phyloP scores from a whole-genome alignment of 2,113 vertebrate genomes.

The Catharus minimus region DNA sequence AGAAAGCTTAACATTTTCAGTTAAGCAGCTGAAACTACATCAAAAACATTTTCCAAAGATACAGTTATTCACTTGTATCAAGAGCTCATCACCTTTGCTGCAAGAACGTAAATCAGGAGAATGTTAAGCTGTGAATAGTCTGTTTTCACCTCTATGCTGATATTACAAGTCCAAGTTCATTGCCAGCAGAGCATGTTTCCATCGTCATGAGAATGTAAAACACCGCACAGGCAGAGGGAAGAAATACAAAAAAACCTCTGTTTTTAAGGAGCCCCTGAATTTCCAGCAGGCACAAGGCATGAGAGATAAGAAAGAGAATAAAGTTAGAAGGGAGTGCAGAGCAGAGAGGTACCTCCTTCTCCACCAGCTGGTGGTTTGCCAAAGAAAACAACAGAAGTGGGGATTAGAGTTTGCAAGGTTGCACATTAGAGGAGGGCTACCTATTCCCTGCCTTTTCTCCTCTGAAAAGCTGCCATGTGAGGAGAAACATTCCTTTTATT shows the following conservation, averaged over 20 bases:
- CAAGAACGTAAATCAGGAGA: not conserved
- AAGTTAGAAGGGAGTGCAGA: not conserved
- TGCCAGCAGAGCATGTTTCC: not conserved
- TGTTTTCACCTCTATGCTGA: not conserved
- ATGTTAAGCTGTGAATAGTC: constrained; percentile 15
- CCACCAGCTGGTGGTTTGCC: constrained; percentile 16
- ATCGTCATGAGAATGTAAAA: not conserved
- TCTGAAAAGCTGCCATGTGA: constrained; percentile 39
- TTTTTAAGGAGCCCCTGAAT: not conserved
- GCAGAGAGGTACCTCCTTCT: not conserved
- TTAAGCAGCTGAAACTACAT: constrained; percentile 71
- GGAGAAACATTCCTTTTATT: constrained; percentile 62
- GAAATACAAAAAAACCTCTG: not conserved
- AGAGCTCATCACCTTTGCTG: constrained; percentile 14
- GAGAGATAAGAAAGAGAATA: constrained; percentile 35
- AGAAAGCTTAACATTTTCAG: constrained; percentile 48
- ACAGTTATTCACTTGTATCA: constrained; percentile 44
- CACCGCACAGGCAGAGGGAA: not conserved
- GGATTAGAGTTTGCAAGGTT: not conserved
- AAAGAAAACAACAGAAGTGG: constrained; percentile 34
- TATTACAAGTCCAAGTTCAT: not conserved
- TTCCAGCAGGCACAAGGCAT: not conserved
- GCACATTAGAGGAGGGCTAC: not conserved
- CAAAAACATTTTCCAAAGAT: constrained; percentile 37
- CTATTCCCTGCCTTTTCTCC: constrained; percentile 35